Conservation (phyloP, 2,888 invertebrate species). For the Gymnosoma rotundatum region DNA sequence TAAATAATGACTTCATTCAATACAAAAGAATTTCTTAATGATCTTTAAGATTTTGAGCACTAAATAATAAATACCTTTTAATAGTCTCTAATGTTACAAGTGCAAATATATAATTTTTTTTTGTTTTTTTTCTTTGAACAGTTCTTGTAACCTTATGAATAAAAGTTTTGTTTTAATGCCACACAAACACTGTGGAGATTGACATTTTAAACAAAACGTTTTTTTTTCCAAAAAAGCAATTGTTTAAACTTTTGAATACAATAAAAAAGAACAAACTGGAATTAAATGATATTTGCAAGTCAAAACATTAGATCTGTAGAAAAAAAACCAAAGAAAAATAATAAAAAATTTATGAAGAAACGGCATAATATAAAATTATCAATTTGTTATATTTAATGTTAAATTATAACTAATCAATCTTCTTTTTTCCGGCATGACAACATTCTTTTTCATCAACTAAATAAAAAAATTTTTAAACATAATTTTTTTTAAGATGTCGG, state of each 20-base stretch:
- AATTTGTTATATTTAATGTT: not conserved
- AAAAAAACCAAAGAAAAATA: conserved; percentile 40
- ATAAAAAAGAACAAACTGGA: conserved; percentile 20
- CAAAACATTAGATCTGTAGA: conserved; percentile 54
- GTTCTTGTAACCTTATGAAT: conserved; percentile 37
- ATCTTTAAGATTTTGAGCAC: conserved; percentile 45
- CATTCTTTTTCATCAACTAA: no score
- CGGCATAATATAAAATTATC: not conserved
- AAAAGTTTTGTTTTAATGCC: conserved; percentile 53
- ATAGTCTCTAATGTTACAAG: conserved; percentile 55
- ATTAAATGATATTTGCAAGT: conserved; percentile 41
- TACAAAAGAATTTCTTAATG: conserved; percentile 64
- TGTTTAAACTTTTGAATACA: conserved; percentile 16
- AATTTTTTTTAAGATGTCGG: no score
- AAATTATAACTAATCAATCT: not conserved
- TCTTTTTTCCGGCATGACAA: no score
- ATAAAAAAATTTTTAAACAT: no score
- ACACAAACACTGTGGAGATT: conserved; percentile 48
- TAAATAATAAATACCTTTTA: conserved; percentile 53
- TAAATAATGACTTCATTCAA: conserved; percentile 63
- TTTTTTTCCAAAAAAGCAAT: not conserved
- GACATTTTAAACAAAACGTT: conserved; percentile 61
- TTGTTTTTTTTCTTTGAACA: not conserved
- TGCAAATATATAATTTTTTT: conserved; percentile 28
- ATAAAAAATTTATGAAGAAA: conserved; percentile 7